These are phyloP conservation scores for Gonatopus flavifemur DNA, from an alignment of 1,140 invertebrate genomes.

Conservation along the genomic window DNA sequence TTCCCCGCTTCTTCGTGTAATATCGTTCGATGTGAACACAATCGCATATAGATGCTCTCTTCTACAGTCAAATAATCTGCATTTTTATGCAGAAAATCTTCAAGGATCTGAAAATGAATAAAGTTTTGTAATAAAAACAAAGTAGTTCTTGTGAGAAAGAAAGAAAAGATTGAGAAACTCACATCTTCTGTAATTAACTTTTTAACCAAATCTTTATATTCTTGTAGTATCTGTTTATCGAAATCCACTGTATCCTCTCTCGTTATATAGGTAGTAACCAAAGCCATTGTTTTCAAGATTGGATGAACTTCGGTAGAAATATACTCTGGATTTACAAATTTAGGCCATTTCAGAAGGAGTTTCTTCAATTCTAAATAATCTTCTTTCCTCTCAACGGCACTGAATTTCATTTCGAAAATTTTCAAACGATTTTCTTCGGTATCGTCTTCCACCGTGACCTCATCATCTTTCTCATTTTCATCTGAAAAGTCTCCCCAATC, in stretches of 20 bases:
- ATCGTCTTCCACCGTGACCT: constrained; percentile 15
- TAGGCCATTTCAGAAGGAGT: constrained; percentile 37
- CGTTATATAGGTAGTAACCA: constrained; percentile 19
- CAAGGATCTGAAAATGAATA: constrained; percentile 31
- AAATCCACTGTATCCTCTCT: constrained; percentile 18
- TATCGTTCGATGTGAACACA: constrained; percentile 33
- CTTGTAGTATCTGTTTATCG: constrained; percentile 35
- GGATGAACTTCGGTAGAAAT: constrained; percentile 36
- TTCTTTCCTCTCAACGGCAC: constrained; percentile 29
- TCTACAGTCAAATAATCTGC: constrained; percentile 30
- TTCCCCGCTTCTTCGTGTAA: constrained; percentile 43
- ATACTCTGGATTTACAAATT: constrained; percentile 36
- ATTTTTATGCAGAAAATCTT: constrained; percentile 35
- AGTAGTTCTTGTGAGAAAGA: constrained; percentile 1
- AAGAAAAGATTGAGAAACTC: constrained; percentile 11
- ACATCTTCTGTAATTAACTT: constrained; percentile 32
- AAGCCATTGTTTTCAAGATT: constrained; percentile 35
- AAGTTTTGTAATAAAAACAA: constrained; percentile 3
- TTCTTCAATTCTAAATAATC: constrained; percentile 40
- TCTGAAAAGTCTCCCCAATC: constrained; percentile 45
- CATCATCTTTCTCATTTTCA: constrained; percentile 24
- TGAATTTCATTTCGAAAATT: constrained; percentile 36
- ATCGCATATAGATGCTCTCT: constrained; percentile 42
- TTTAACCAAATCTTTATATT: constrained; percentile 43
- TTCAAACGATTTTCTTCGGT: constrained; percentile 41